Evolutionary conservation across 2,888 invertebrate genomes (phyloP).

Genomic region (Nomada fabriciana): DNA sequence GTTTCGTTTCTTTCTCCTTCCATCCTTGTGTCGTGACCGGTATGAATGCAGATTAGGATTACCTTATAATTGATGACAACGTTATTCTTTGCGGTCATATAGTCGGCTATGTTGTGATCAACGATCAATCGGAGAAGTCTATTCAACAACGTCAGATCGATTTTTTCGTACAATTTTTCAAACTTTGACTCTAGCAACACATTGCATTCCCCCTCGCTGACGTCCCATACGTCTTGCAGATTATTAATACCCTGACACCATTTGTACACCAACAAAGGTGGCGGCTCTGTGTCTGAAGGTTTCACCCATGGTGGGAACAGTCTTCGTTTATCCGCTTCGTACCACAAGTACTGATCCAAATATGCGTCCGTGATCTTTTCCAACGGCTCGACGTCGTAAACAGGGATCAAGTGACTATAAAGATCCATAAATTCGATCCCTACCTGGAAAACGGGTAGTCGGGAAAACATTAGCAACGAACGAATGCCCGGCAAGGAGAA

Average conservation of each 20-base stretch:
- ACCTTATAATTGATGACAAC: constrained; percentile 99
- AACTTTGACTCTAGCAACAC: constrained; percentile 98
- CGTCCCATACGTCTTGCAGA: constrained; percentile 99
- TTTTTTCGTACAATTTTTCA: constrained; percentile 99
- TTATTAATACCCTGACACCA: constrained; percentile 99
- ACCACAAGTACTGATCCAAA: constrained; percentile 99
- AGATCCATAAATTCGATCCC: constrained; percentile 99
- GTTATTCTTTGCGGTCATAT: constrained; percentile 99
- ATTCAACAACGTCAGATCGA: constrained; percentile 98
- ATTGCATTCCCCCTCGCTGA: constrained; percentile 99
- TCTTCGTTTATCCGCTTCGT: constrained; percentile 98
- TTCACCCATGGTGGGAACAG: constrained; percentile 99
- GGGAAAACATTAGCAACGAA: not conserved
- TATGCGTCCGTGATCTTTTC: constrained; percentile 99
- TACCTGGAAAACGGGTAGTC: constrained; percentile 86
- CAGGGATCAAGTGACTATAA: constrained; percentile 99
- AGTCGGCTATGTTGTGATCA: constrained; percentile 99
- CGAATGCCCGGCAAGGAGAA: constrained; percentile 22
- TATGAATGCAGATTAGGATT: not conserved
- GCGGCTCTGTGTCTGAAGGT: constrained; percentile 99
- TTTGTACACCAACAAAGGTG: constrained; percentile 95
- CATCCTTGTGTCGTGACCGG: no score
- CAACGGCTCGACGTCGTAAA: constrained; percentile 99
- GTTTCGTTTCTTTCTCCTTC: no score
- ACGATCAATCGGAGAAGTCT: constrained; percentile 98